Conservation (phyloP, 1,140 invertebrate species). For the Battus philenor region DNA sequence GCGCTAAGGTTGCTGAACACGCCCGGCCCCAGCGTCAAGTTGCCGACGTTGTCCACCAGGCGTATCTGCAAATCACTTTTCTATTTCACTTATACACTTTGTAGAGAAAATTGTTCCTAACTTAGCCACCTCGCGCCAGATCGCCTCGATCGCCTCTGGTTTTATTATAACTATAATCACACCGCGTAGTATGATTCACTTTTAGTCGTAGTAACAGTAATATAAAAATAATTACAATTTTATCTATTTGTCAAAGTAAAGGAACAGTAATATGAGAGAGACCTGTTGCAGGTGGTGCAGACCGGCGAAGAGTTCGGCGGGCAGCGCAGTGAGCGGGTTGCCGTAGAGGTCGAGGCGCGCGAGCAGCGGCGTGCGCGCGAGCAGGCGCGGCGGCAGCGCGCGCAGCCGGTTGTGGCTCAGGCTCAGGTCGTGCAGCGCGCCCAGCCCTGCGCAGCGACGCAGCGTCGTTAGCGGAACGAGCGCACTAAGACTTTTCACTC, state of each 20-base stretch:
- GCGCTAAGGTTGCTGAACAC: slow-evolving; percentile 11
- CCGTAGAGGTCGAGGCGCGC: slow-evolving; percentile 14
- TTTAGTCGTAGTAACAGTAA: no score
- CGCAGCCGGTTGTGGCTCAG: slow-evolving; percentile 28
- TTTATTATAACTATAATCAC: no score
- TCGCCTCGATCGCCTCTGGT: no score
- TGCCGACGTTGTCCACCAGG: slow-evolving; percentile 8
- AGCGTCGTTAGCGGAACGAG: no score
- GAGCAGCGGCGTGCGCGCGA: slow-evolving; percentile 17
- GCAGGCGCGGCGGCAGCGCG: slow-evolving; percentile 18
- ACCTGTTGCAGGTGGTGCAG: slow-evolving; percentile 9
- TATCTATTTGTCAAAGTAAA: no score
- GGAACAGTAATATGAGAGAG: background rate
- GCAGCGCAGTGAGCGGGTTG: slow-evolving; percentile 2
- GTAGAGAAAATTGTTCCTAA: no score
- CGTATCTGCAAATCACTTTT: slow-evolving; percentile 4
- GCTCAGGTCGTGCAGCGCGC: slow-evolving; percentile 24
- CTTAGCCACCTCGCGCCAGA: no score
- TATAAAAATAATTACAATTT: no score
- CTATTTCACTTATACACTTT: background rate
- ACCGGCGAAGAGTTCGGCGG: slow-evolving; percentile 1
- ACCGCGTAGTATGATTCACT: no score
- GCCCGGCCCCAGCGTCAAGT: slow-evolving; percentile 1
- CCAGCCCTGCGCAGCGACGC: slow-evolving; percentile 23
- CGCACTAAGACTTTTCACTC: no score